Evolutionary conservation across 2,888 invertebrate species (phyloP).

Genomic region (Ophioninae sp.): DNA sequence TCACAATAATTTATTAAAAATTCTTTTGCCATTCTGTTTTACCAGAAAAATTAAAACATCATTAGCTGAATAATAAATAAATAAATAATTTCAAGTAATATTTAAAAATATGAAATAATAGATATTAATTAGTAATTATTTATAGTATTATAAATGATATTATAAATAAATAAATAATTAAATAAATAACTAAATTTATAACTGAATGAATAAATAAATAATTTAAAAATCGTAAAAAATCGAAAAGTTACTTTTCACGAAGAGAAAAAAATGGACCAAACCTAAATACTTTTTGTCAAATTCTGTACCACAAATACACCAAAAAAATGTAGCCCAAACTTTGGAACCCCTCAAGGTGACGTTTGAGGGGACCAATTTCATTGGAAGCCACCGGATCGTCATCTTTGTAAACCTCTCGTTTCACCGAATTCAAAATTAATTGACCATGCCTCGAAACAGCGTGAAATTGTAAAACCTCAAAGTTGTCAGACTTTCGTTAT

Average conservation of each 20-base stretch:
- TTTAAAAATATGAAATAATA: too few species aligned
- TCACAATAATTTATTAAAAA: too few species aligned
- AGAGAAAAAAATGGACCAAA: neutral
- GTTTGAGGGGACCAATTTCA: neutral
- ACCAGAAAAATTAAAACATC: too few species aligned
- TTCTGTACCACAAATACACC: neutral
- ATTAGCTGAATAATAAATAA: too few species aligned
- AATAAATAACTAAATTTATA: too few species aligned
- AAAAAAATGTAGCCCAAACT: neutral
- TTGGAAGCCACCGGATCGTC: neutral
- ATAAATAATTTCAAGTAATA: too few species aligned
- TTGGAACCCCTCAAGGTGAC: neutral
- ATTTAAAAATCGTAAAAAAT: neutral
- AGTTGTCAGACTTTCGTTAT: constrained; percentile 7
- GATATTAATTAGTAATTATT: too few species aligned
- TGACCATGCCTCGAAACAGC: neutral
- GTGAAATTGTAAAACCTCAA: neutral
- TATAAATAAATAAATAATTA: too few species aligned
- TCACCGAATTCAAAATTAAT: neutral
- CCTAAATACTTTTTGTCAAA: neutral
- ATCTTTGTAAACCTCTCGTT: neutral
- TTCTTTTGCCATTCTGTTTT: too few species aligned
- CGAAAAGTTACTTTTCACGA: neutral
- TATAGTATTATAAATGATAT: too few species aligned
- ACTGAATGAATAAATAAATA: too few species aligned